phyloP scores from a whole-genome alignment of 2,113 vertebrate species.

The Ascaphus truei region DNA sequence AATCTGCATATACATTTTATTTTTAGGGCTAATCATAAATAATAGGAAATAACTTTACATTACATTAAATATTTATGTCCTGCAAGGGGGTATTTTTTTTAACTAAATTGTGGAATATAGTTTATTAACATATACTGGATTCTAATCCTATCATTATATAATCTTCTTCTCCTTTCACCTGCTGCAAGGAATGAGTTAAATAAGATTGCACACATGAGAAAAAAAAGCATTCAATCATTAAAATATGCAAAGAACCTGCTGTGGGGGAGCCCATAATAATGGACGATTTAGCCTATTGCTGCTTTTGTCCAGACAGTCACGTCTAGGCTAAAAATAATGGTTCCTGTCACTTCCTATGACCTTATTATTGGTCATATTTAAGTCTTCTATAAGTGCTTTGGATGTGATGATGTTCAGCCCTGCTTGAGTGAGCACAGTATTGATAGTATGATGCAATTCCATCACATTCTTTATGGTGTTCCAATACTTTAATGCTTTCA shows the following conservation, averaged over 20 bases:
- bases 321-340: constrained; percentile 2
- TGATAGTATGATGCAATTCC: neutral
- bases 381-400: constrained; percentile 8
- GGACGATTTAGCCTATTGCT: neutral
- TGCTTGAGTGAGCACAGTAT: constrained; percentile 14
- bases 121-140: too few species aligned
- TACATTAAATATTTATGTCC: too few species aligned
- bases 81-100: too few species aligned
- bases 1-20: too few species aligned
- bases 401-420: constrained; percentile 12
- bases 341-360: constrained; percentile 18
- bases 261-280: neutral
- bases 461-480: neutral
- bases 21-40: too few species aligned
- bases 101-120: too few species aligned
- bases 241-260: constrained; percentile 15
- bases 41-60: too few species aligned
- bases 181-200: neutral
- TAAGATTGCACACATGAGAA: too few species aligned
- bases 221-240: constrained; percentile 17
- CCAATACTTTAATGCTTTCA: neutral
- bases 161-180: too few species aligned
- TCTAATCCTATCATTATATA: too few species aligned
- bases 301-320: neutral
- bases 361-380: constrained; percentile 28